These are phyloP conservation scores for Rhaphigaster nebulosa DNA, from an alignment of 2,888 invertebrate species.

Conservation along the genomic window DNA sequence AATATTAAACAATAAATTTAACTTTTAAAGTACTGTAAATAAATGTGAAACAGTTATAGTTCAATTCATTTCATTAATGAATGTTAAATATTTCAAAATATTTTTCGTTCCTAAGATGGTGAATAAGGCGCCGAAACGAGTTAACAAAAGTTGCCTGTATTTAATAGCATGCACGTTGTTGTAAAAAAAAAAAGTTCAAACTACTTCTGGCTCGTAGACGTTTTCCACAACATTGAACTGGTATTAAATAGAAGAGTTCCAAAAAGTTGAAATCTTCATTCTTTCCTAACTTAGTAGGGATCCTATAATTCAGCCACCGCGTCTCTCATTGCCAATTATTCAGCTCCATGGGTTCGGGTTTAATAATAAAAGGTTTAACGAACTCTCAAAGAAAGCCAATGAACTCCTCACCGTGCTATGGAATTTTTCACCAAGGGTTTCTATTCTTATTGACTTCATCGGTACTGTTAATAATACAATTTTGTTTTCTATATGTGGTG, in stretches of 20 bases:
- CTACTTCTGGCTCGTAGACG: background rate
- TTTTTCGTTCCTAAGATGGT: no score
- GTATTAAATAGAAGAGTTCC: background rate
- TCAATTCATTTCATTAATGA: no score
- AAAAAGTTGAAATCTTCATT: background rate
- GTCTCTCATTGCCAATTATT: slow-evolving; percentile 24
- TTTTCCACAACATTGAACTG: background rate
- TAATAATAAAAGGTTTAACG: slow-evolving; percentile 2
- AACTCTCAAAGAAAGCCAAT: background rate
- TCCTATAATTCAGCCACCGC: background rate
- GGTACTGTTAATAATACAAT: background rate
- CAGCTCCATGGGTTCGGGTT: background rate
- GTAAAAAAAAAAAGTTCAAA: background rate
- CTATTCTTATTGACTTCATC: background rate
- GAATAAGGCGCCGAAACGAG: no score
- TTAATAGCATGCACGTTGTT: no score
- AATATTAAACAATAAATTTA: no score
- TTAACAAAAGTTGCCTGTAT: no score
- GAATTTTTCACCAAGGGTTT: background rate
- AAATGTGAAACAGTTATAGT: no score
- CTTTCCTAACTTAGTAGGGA: background rate
- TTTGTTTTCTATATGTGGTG: no score
- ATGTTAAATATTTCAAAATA: no score
- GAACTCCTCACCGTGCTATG: background rate
- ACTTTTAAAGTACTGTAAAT: no score